phyloP scores from a whole-genome alignment of 1,140 invertebrate species.

The Cherax destructor region DNA sequence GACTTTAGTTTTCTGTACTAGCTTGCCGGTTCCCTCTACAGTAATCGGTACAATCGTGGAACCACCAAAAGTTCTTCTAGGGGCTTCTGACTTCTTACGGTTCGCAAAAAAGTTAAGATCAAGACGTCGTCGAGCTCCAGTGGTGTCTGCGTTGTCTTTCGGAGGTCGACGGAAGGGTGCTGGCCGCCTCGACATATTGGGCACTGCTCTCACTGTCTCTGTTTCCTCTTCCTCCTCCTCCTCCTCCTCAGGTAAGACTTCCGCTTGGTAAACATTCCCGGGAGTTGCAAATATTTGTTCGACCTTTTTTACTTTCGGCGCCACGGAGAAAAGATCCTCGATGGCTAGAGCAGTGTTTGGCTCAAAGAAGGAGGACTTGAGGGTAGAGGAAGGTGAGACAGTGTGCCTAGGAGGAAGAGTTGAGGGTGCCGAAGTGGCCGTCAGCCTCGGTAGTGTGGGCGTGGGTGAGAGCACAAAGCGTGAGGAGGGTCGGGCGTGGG shows the following conservation, averaged over 20 bases:
- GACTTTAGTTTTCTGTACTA: slow-evolving; percentile 2
- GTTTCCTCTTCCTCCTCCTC: not conserved
- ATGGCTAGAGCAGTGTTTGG: slow-evolving; percentile 38
- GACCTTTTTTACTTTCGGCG: not conserved
- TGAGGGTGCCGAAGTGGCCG: slow-evolving; percentile 22
- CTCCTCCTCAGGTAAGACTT: not conserved
- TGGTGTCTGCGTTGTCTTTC: not conserved
- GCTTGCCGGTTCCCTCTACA: slow-evolving; percentile 57
- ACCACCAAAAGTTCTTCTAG: slow-evolving; percentile 2
- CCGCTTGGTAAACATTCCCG: not conserved
- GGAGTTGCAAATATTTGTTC: not conserved
- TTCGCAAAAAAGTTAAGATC: slow-evolving; percentile 50
- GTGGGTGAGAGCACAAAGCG: slow-evolving; percentile 27
- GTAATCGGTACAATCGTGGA: slow-evolving; percentile 70
- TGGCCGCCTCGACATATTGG: not conserved
- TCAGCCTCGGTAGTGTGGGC: slow-evolving; percentile 16
- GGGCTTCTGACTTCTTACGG: slow-evolving; percentile 46
- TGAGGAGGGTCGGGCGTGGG: not conserved
- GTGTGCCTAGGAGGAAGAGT: not conserved
- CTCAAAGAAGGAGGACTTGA: slow-evolving; percentile 57
- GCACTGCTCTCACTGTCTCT: not conserved
- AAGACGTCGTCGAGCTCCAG: slow-evolving; percentile 23
- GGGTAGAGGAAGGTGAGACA: slow-evolving; percentile 5
- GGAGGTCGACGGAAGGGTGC: slow-evolving; percentile 4
- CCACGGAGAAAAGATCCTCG: slow-evolving; percentile 39